These are phyloP conservation scores for Lycia hirtaria DNA, from an alignment of 2,888 invertebrate genomes.

Conservation along the genomic window DNA sequence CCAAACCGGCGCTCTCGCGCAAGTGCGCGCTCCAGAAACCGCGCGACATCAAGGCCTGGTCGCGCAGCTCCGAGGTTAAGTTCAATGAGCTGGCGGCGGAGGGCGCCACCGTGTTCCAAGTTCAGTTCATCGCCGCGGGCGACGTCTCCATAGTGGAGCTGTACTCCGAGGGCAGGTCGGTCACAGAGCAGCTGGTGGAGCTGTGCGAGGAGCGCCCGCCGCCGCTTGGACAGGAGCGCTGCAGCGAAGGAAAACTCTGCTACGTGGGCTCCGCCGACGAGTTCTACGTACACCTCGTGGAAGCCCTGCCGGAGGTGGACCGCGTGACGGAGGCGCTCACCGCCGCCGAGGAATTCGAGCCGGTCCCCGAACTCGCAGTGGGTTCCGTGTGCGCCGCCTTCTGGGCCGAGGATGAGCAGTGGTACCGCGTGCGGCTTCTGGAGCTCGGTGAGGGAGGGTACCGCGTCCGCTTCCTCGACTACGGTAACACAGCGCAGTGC, in stretches of 20 bases:
- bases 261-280: constrained; percentile 88
- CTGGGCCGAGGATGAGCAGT: constrained; percentile 87
- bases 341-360: constrained; percentile 80
- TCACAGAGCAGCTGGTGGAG: constrained; percentile 85
- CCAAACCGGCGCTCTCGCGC: constrained; percentile 85
- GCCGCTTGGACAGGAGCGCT: constrained; percentile 73
- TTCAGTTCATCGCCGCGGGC: constrained; percentile 87
- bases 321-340: constrained; percentile 86
- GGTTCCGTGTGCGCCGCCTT: constrained; percentile 88
- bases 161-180: constrained; percentile 85
- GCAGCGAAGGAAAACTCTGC: constrained; percentile 87
- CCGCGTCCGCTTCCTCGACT: constrained; percentile 88
- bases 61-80: constrained; percentile 86
- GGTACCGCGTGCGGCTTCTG: constrained; percentile 88
- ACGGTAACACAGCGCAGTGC: constrained; percentile 88
- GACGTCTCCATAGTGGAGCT: constrained; percentile 88
- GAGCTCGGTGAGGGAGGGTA: constrained; percentile 84
- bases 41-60: constrained; percentile 86
- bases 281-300: constrained; percentile 90
- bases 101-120: constrained; percentile 89
- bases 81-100: constrained; percentile 89
- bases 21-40: constrained; percentile 87
- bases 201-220: constrained; percentile 79
- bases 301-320: constrained; percentile 83
- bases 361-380: constrained; percentile 80